Conservation (phyloP, 2,113 vertebrate species). For the Choloepus hoffmanni region DNA sequence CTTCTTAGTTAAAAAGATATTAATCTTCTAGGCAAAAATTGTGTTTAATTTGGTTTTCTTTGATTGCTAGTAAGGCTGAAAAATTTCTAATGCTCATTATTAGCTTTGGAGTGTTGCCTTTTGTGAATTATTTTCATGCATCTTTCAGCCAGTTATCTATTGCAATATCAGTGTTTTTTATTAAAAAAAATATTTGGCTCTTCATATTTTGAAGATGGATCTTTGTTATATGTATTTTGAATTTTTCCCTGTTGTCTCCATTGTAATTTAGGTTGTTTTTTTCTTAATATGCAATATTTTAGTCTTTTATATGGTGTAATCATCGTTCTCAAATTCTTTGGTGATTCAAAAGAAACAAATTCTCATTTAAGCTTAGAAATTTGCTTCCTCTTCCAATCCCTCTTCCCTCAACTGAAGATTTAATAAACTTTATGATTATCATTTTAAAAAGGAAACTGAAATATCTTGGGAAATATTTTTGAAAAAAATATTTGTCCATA, state of each 20-base stretch:
- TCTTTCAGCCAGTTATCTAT: conserved; percentile 15
- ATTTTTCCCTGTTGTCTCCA: neutral
- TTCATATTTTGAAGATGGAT: conserved; percentile 9
- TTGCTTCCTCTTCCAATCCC: neutral
- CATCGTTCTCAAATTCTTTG: neutral
- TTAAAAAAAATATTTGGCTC: neutral
- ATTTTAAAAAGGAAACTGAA: conserved; percentile 28
- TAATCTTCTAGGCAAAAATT: conserved; percentile 36
- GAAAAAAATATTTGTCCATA: neutral
- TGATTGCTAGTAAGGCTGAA: conserved; percentile 37
- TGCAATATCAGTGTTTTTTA: conserved; percentile 1
- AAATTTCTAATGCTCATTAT: conserved; percentile 24
- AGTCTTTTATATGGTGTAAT: conserved; percentile 11
- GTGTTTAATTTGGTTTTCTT: conserved; percentile 53
- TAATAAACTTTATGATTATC: neutral
- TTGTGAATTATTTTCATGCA: conserved; percentile 29
- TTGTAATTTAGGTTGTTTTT: neutral
- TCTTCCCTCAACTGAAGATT: neutral
- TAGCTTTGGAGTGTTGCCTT: neutral
- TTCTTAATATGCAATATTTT: conserved; percentile 9
- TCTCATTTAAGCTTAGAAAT: conserved; percentile 10
- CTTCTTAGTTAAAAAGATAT: conserved; percentile 50
- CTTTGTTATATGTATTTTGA: conserved; percentile 21
- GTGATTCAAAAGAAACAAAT: neutral
- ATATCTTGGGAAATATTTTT: neutral